Evolutionary conservation across 2,797 vertebrate genomes (phyloP).

Genomic region (Heterohyrax brucei): DNA sequence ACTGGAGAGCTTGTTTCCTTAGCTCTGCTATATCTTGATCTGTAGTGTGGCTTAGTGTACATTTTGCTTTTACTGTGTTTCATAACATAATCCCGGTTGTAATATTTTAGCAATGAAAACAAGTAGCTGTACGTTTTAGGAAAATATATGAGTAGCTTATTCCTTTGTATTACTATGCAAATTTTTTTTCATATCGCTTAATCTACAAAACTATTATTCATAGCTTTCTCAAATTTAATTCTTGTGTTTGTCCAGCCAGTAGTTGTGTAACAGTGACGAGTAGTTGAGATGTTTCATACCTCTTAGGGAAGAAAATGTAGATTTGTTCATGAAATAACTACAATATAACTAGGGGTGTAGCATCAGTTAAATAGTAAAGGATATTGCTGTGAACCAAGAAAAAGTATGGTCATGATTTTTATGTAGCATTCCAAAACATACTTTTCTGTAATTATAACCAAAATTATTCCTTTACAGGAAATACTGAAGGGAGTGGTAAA

Average conservation of each 20-base stretch:
- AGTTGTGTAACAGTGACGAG: conserved; percentile 12
- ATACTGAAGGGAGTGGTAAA: not conserved
- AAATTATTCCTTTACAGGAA: conserved; percentile 35
- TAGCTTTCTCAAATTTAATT: conserved; percentile 61
- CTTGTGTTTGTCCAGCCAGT: not conserved
- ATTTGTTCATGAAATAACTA: conserved; percentile 42
- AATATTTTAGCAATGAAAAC: conserved; percentile 29
- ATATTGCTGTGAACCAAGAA: conserved; percentile 35
- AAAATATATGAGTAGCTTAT: not conserved
- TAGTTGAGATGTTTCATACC: not conserved
- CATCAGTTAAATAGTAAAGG: conserved; percentile 25
- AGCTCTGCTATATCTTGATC: not conserved
- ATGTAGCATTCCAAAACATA: not conserved
- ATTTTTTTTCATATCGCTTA: not conserved
- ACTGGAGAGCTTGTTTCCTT: not conserved
- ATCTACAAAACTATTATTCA: not conserved
- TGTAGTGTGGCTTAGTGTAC: not conserved
- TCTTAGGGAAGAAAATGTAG: conserved; percentile 3
- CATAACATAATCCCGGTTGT: conserved; percentile 8
- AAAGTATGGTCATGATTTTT: not conserved
- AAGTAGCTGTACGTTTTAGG: not conserved
- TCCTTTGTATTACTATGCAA: conserved; percentile 53
- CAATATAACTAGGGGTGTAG: not conserved
- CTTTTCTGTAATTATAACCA: conserved; percentile 58
- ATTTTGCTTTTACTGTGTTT: not conserved